Conservation (phyloP, 2,888 invertebrate species). For the Tolmerus cingulatus region DNA sequence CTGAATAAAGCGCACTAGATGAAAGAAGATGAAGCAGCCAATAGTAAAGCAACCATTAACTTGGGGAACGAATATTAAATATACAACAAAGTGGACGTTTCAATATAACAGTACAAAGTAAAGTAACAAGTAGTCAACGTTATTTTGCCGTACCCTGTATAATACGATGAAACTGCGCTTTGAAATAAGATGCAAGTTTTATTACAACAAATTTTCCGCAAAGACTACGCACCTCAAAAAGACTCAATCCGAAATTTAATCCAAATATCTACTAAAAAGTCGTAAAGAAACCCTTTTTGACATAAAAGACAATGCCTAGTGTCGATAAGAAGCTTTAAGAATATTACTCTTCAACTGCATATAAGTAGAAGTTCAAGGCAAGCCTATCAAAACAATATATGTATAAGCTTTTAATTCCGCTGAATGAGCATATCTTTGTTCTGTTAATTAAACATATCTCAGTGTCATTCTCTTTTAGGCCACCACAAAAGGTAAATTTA, state of each 20-base stretch:
- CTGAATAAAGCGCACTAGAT: too few species aligned
- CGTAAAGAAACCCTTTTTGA: background rate
- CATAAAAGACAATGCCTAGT: background rate
- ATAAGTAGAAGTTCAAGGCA: background rate
- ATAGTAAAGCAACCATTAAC: too few species aligned
- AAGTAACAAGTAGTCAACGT: too few species aligned
- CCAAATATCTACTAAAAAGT: background rate
- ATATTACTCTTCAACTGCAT: background rate
- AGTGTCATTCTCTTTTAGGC: background rate
- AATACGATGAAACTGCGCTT: background rate
- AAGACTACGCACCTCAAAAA: background rate
- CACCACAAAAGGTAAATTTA: background rate
- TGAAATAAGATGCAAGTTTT: background rate
- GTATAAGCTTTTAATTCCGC: background rate
- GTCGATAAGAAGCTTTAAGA: background rate
- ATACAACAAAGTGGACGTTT: too few species aligned
- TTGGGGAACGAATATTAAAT: too few species aligned
- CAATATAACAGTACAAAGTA: too few species aligned
- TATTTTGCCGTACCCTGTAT: too few species aligned
- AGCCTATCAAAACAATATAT: background rate
- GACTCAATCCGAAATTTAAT: background rate
- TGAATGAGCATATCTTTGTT: background rate
- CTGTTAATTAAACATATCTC: background rate
- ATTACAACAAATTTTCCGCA: background rate
- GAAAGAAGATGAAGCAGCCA: too few species aligned